These are phyloP conservation scores for Thryonomys swinderianus DNA, from an alignment of 2,113 vertebrate species.

Conservation along the genomic window DNA sequence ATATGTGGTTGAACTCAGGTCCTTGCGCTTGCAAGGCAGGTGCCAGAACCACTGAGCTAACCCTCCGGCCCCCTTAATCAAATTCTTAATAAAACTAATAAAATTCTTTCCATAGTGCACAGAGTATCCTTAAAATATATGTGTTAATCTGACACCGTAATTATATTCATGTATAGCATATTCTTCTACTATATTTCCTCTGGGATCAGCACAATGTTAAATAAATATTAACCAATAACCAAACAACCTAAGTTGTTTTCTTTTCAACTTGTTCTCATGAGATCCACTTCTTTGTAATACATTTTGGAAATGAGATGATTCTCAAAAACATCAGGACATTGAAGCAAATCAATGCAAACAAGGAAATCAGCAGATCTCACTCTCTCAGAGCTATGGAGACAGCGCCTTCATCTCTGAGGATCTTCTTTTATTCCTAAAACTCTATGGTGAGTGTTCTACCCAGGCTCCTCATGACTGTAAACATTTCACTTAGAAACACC, in stretches of 20 bases:
- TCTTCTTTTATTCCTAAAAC: not conserved
- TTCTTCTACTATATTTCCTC: not conserved
- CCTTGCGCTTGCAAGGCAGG: too few relatives aligned
- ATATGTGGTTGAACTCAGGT: too few relatives aligned
- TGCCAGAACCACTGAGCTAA: too few relatives aligned
- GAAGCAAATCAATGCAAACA: not conserved
- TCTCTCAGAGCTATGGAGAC: not conserved
- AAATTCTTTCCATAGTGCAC: not conserved
- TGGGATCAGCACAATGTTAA: not conserved
- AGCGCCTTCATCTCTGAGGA: not conserved
- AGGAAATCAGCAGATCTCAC: not conserved
- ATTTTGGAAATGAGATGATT: not conserved
- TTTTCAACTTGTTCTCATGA: not conserved
- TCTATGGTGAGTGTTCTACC: accelerated
- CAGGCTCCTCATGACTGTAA: not conserved
- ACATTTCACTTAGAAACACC: not conserved
- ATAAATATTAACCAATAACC: not conserved
- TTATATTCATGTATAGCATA: not conserved
- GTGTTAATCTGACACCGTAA: not conserved
- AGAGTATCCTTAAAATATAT: not conserved
- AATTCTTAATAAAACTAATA: not conserved
- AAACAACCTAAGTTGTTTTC: not conserved
- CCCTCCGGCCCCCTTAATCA: too few relatives aligned
- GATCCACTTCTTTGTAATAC: not conserved
- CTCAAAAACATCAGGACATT: not conserved